Base-by-base conservation (phyloP, 2,888 invertebrate genomes). In the Galerucella nymphaeae region DNA sequence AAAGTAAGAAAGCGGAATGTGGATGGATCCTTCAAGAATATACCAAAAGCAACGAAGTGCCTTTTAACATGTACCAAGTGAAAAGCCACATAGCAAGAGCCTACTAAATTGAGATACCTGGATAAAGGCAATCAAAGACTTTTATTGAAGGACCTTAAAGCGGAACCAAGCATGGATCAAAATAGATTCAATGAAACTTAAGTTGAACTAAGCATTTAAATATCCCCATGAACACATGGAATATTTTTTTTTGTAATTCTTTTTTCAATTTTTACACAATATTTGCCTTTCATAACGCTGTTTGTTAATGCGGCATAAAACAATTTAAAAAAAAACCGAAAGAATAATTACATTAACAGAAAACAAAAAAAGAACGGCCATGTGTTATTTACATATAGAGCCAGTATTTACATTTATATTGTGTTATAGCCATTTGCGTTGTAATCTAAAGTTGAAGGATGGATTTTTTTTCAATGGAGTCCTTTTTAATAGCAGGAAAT, bases 351-450 rank as follows among this genome's bases (percentile, higher is more conserved):
- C 70, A 70, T 70, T 63, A 70, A 70, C 53, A 70, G 55, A 64
- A 70, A 70, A 70, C 50, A 42, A 63, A 64, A 70, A 69, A 65
- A 65, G 57, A 63, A 63, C 57, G 55, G 55, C 70, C 63, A 57
- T 57, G 63, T 57, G 63, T 55, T 70, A 70, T 70, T 70, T 70
- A 70, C 70, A 63, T 63, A 55, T 70, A 64, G 70, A 70, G 63
- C 70, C 42, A 57, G 63, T 61, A 70, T 70, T 70, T 70, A 53
- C 70, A 70, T 70, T 57, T 70, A 70, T 70, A 70, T 70, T 70
- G 70, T 70, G 70, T 70, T 70, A 70, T 64, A 48, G 55, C 70
- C 63, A 70, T 70, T 70, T 70, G 70, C 70, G 63, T 70, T 70
- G 59, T 70, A 64, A 70, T 70, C 63, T 63, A 57, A 23, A 63